These are phyloP conservation scores for Bothrops jararaca DNA, from an alignment of 2,113 vertebrate genomes.

Conservation along the genomic window DNA sequence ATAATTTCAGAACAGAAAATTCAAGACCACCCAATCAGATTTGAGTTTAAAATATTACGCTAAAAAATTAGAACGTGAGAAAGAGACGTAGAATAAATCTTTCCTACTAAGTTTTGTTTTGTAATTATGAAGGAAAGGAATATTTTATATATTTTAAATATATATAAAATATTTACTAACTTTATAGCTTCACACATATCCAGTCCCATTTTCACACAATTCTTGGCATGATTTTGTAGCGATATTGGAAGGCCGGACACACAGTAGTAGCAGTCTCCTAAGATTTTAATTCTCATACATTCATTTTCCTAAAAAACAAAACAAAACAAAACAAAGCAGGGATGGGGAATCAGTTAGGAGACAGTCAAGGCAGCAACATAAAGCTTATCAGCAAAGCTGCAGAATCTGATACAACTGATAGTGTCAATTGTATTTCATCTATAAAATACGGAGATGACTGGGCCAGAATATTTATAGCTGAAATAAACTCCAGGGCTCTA, in stretches of 20 bases:
- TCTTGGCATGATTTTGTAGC: constrained; percentile 93
- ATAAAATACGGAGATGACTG: neutral
- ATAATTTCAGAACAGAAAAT: neutral
- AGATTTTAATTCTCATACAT: constrained; percentile 98
- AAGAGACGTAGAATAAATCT: neutral
- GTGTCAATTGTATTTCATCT: neutral
- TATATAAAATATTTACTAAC: constrained; percentile 72
- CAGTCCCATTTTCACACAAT: constrained; percentile 97
- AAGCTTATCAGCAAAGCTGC: neutral
- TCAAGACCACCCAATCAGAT: neutral
- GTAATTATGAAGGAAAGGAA: neutral
- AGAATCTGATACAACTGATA: neutral
- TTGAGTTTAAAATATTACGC: neutral
- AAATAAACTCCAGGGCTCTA: constrained; percentile 10
- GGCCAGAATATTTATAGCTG: constrained; percentile 1
- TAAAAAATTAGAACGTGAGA: constrained; percentile 11
- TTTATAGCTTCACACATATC: constrained; percentile 99
- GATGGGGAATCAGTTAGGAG: neutral
- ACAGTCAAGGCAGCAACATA: neutral
- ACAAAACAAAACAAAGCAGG: neutral
- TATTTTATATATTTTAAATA: constrained; percentile 7
- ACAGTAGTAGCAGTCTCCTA: constrained; percentile 98
- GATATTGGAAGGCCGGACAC: constrained; percentile 95
- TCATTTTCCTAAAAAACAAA: constrained; percentile 86
- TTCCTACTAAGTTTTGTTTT: neutral